Evolutionary conservation across 2,888 invertebrate genomes (phyloP), one percentile per base, ranked within the genome.

Genomic region (Tridacna crocea): DNA sequence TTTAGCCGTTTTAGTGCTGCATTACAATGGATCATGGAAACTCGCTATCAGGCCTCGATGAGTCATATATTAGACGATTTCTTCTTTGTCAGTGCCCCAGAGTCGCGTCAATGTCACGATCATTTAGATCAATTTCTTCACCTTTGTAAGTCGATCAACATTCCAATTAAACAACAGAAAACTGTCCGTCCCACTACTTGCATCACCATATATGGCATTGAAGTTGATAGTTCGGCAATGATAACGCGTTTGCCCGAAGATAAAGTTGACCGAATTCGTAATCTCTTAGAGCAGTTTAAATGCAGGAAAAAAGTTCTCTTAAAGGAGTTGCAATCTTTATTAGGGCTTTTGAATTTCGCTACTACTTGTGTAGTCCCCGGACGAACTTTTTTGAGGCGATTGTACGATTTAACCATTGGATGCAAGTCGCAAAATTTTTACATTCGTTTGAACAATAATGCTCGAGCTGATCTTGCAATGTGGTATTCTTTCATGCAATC

Each of bases 331-430:
- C n/a, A n/a, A n/a, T n/a, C n/a, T n/a, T n/a, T n/a, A n/a, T n/a
- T n/a, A n/a, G 36, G 80, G 3, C 48, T 61, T 10, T 47, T 75
- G 6, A 75, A 75, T 47, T 75, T 61, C 48, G 75, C 77, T 17
- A 65, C 63, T 36, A 17, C 8, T 6, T 75, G 72, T 22, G 51
- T 80, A 27, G 77, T 74, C 8, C 83, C 72, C 0, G 83, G 72
- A 4, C 55, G 79, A 22, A 46, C 83, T 22, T 80, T 79, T 75
- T 72, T 80, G 24, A 51, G 77, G 1, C 66, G 82, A 4, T 55
- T 85, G n/a, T 74, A 77, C 76, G 76, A 85, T 70, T 46, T 82
- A 17, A 85, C 80, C 12, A 36, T 73, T 26, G 82, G 80, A n/a
- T n/a, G 60, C 13, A 13, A 66, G 13, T 51, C 47, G 15, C 77